Base-by-base conservation (phyloP, 1,140 invertebrate species). In the Calephelis virginiensis region DNA sequence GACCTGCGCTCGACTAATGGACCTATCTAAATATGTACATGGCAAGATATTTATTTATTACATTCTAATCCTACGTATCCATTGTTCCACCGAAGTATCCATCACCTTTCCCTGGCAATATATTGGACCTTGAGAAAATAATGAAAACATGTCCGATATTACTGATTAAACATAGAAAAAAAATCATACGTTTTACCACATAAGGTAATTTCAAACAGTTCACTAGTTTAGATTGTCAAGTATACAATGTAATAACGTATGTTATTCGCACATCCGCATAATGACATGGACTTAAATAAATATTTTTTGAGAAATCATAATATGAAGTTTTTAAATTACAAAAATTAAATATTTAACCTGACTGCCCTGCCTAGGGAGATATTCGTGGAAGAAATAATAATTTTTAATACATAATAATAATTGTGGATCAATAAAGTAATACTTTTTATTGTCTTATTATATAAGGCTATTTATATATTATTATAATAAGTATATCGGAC, bases 1-100 rank as follows among this genome's bases (percentile, higher is more conserved):
- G 49, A 53, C 49, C 49, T 14, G 49, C 49, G 49, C 49, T 53
- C 14, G 14, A 17, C 49, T 53, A 53, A 10, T 28, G 17, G 14
- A 53, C 49, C 14, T 38, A 64, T 53, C 47, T 64, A 53, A 50
- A 50, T 53, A 40, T n/a, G 38, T 60, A 60, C 64, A 53, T 53
- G 49, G 49, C 49, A 53, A 53, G 49, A 56, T 56, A 56, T 56
- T 56, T 28, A 56, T 56, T 56, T 37, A 2, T 37, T 56, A 56
- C 10, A 56, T 17, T 28, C 28, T 56, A 56, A 11, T 56, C 17
- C 50, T 56, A 56, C 50, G 17, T 56, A 56, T 37, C 50, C 50
- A 56, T 56, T 56, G 50, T 56, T 56, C 50, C 50, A 56, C 50
- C 50, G 28, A 56, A 37, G 50, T 56, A 56, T 56, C 28, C 53